Evolutionary conservation across 2,888 invertebrate species (phyloP).

Genomic region (Sarcophaga rosellei): DNA sequence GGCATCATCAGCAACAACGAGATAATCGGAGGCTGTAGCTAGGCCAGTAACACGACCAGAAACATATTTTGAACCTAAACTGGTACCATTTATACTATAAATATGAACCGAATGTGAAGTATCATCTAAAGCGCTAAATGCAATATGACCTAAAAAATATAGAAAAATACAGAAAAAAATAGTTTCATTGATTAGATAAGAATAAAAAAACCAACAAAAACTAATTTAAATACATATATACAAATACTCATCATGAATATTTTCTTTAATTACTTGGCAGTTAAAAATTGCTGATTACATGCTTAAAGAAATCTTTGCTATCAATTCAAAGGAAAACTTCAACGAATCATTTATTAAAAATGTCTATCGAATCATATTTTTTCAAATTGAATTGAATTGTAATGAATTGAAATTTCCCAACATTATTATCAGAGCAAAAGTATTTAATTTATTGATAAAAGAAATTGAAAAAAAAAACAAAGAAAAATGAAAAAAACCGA

Average conservation of each 20-base stretch:
- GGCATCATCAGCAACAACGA: slow-evolving; percentile 83
- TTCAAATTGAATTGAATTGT: background rate
- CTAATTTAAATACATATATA: background rate
- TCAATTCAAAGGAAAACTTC: background rate
- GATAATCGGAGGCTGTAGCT: slow-evolving; percentile 81
- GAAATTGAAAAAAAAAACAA: background rate
- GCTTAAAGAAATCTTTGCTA: no score
- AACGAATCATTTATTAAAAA: background rate
- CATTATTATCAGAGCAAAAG: background rate
- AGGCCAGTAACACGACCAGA: slow-evolving; percentile 82
- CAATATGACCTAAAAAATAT: slow-evolving; percentile 82
- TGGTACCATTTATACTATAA: slow-evolving; percentile 82
- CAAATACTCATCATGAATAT: no score
- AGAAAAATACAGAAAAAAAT: slow-evolving; percentile 27
- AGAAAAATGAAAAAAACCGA: background rate
- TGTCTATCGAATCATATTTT: background rate
- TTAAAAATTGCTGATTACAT: no score
- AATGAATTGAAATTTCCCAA: background rate
- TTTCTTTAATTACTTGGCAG: no score
- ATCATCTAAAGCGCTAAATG: slow-evolving; percentile 82
- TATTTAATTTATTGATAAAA: no score
- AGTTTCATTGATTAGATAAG: background rate
- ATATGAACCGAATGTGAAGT: slow-evolving; percentile 83
- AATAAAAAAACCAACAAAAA: background rate
- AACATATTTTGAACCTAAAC: slow-evolving; percentile 82